Percentiles rank a stretch among this genome's conserved stretches.
These are phyloP conservation scores for Phylloscopus trochilus DNA, from an alignment of 2,113 vertebrate genomes.

Conservation along the genomic window DNA sequence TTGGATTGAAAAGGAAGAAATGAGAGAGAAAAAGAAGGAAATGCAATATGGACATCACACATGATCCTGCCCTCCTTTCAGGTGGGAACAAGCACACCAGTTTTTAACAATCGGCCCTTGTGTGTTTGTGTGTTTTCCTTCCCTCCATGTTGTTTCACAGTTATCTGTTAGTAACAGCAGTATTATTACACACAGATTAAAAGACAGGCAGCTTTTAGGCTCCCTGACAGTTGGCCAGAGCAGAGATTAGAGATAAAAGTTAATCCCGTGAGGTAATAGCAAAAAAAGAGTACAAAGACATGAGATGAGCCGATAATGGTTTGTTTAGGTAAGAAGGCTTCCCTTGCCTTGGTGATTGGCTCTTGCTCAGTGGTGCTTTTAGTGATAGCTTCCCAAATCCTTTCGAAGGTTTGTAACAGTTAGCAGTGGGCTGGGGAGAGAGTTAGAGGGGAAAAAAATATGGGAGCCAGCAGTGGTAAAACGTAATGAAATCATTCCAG, in stretches of 20 bases:
- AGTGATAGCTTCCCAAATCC: slow-evolving; percentile 55
- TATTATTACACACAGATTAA: slow-evolving; percentile 67
- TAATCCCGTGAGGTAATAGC: slow-evolving; percentile 63
- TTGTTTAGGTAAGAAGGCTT: slow-evolving; percentile 60
- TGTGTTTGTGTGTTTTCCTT: slow-evolving; percentile 25
- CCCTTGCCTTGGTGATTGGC: slow-evolving; percentile 23
- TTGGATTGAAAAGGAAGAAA: background rate
- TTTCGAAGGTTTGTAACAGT: slow-evolving; percentile 1
- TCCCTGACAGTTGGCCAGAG: slow-evolving; percentile 65
- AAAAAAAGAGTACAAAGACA: slow-evolving; percentile 69
- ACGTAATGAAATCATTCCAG: slow-evolving; percentile 41
- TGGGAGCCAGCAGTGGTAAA: slow-evolving; percentile 46
- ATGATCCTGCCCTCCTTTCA: background rate
- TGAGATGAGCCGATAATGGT: slow-evolving; percentile 63
- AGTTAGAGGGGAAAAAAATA: background rate
- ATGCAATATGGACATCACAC: background rate
- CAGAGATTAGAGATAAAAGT: slow-evolving; percentile 69
- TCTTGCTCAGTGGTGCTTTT: slow-evolving; percentile 7
- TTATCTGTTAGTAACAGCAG: slow-evolving; percentile 64
- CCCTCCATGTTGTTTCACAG: slow-evolving; percentile 51
- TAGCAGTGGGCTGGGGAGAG: background rate
- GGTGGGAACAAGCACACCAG: background rate
- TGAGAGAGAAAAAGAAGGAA: background rate
- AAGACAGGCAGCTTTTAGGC: slow-evolving; percentile 60
- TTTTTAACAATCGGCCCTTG: slow-evolving; percentile 29